These are phyloP conservation scores for Talpa occidentalis DNA, from an alignment of 2,113 vertebrate species.

Conservation along the genomic window DNA sequence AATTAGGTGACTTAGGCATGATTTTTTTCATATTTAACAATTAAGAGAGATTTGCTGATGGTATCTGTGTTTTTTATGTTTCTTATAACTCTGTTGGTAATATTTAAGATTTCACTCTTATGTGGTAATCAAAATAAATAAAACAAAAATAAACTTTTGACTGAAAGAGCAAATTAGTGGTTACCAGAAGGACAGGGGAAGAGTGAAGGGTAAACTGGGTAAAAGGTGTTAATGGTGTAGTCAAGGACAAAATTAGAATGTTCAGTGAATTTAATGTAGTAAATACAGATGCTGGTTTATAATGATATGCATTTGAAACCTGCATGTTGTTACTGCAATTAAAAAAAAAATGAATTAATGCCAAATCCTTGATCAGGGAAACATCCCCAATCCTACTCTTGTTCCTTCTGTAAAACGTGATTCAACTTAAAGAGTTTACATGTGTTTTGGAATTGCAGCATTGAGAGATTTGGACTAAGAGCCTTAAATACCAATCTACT, in stretches of 20 bases:
- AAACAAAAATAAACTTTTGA: neutral
- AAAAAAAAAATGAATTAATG: neutral
- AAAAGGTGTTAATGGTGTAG: neutral
- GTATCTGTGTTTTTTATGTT: neutral
- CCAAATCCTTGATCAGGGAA: neutral
- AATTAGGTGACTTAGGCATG: neutral
- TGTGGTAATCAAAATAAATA: neutral
- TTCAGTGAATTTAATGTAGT: neutral
- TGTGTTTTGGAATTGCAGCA: neutral
- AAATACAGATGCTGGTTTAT: neutral
- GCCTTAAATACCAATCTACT: neutral
- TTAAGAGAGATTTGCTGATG: neutral
- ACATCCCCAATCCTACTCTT: neutral
- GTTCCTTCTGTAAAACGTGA: neutral
- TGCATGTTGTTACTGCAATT: neutral
- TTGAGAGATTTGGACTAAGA: neutral
- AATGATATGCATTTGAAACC: neutral
- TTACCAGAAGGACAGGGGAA: neutral
- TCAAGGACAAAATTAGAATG: neutral
- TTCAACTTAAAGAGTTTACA: neutral
- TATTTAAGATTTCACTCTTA: neutral
- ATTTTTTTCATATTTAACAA: constrained; percentile 30
- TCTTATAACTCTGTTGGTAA: neutral
- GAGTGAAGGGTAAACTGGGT: neutral
- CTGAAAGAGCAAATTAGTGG: neutral